A percentile compares a stretch with the other conserved stretches of the same genome.
phyloP scores from a whole-genome alignment of 1,140 invertebrate genomes.

The Aphaenogaster floridana region DNA sequence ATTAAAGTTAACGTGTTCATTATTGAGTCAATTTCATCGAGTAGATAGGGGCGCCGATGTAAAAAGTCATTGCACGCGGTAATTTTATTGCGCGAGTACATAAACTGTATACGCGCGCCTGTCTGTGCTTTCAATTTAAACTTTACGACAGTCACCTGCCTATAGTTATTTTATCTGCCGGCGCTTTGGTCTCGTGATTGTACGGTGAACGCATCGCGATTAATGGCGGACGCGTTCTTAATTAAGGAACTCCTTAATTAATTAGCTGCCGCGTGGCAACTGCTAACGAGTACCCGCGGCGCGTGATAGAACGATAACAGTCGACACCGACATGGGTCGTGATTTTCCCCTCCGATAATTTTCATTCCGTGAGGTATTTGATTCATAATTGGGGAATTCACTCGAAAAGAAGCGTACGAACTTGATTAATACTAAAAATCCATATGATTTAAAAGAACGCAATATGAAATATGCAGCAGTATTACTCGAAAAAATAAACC shows the following conservation, averaged over 20 bases:
- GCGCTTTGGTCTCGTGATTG: slow-evolving; percentile 34
- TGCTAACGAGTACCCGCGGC: slow-evolving; percentile 45
- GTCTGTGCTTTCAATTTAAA: slow-evolving; percentile 37
- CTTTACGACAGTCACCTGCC: slow-evolving; percentile 42
- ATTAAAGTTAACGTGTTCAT: neutral
- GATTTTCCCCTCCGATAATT: slow-evolving; percentile 57
- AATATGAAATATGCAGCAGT: neutral
- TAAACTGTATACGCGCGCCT: slow-evolving; percentile 1
- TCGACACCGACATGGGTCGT: neutral
- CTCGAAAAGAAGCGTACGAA: neutral
- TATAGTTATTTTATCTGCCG: slow-evolving; percentile 7
- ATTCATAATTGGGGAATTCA: neutral
- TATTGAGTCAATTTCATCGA: slow-evolving; percentile 32
- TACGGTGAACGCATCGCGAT: slow-evolving; percentile 47
- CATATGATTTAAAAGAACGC: neutral
- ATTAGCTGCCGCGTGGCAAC: slow-evolving; percentile 50
- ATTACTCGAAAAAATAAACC: neutral
- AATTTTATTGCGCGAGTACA: slow-evolving; percentile 23
- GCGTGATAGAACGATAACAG: slow-evolving; percentile 52
- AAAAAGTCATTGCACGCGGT: neutral
- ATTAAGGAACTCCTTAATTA: slow-evolving; percentile 62
- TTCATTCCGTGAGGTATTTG: slow-evolving; percentile 15
- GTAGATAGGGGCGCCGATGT: no score
- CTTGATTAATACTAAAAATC: neutral
- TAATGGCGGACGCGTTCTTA: slow-evolving; percentile 55